These are phyloP conservation scores for Rhopalosiphum maidis DNA, from an alignment of 1,140 invertebrate genomes.

Conservation along the genomic window DNA sequence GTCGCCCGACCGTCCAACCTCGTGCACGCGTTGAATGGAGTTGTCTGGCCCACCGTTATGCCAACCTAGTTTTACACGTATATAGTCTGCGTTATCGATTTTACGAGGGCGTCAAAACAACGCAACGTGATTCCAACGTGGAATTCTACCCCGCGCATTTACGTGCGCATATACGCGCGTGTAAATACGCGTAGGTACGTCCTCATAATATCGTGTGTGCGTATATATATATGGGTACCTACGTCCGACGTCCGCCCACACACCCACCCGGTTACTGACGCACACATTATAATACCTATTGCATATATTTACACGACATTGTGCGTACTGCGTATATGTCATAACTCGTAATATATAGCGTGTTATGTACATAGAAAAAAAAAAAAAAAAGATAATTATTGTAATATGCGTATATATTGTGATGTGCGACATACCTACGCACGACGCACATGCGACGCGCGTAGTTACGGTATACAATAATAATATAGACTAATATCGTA, in stretches of 20 bases:
- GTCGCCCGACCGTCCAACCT: neutral
- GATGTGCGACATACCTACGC: neutral
- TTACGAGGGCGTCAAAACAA: constrained; percentile 57
- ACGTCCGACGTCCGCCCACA: neutral
- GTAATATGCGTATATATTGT: neutral
- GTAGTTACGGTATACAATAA: neutral
- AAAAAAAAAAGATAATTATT: neutral
- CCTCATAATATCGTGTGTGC: neutral
- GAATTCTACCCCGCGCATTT: constrained; percentile 20
- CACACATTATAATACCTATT: neutral
- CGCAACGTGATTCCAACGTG: constrained; percentile 57
- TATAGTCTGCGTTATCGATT: constrained; percentile 42
- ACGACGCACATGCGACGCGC: neutral
- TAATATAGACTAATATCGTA: neutral
- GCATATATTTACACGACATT: neutral
- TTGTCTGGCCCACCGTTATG: constrained; percentile 41
- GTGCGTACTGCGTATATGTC: neutral
- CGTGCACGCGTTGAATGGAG: constrained; percentile 35
- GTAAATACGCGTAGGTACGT: constrained; percentile 1
- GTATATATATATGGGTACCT: neutral
- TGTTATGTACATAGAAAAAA: neutral
- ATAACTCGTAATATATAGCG: neutral
- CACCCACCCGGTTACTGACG: neutral
- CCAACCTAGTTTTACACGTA: constrained; percentile 51
- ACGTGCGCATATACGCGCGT: neutral